Evolutionary conservation across 1,140 invertebrate genomes (phyloP), one percentile per base, ranked within the genome.

Genomic region (Cyrtorhinus lividipennis): DNA sequence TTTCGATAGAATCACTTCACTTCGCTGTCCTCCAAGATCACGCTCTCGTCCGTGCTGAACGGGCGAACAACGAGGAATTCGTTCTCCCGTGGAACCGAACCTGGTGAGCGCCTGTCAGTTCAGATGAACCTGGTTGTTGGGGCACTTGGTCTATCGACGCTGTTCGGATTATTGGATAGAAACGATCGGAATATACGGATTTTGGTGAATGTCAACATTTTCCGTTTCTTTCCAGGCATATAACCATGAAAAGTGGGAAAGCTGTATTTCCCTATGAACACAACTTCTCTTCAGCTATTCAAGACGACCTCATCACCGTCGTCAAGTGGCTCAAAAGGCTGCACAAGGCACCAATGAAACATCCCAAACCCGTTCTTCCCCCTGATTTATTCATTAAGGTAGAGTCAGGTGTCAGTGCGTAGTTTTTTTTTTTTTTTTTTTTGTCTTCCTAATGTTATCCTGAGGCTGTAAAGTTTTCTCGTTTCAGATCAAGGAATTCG

Each of bases 311-410:
- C 66, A 79, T 93, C 24, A 90, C 84, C 44, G 78, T 94, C 25
- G 82, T 92, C 65, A 98, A 96, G 74, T 99, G 95, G 95, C 72
- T 97, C 18, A 95, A 95, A 73, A 73, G 80, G 64, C 74, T 88
- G 38, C 90, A 95, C 53, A 80, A 83, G 83, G 73, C 81, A 80
- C 63, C 77, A 80, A 0, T 85, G 86, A 67, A 38, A 59, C 13
- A 44, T 13, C n/a, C 59, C 65, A 45, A 38, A 58, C 30, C 80
- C 81, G 38, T 15, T 0, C 72, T 95, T 38, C 92, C 91, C 0
- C 83, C 86, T 64, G 95, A 98, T 79, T 73, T 97, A 56, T 77
- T 88, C 38, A 87, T 95, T 18, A 92, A 92, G 77, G 88, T 90
- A n/a, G 73, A 53, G 30, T 8, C 30, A 38, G n/a, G n/a, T n/a